phyloP scores from a whole-genome alignment of 1,140 invertebrate species.

The Drosophila suzukii region DNA sequence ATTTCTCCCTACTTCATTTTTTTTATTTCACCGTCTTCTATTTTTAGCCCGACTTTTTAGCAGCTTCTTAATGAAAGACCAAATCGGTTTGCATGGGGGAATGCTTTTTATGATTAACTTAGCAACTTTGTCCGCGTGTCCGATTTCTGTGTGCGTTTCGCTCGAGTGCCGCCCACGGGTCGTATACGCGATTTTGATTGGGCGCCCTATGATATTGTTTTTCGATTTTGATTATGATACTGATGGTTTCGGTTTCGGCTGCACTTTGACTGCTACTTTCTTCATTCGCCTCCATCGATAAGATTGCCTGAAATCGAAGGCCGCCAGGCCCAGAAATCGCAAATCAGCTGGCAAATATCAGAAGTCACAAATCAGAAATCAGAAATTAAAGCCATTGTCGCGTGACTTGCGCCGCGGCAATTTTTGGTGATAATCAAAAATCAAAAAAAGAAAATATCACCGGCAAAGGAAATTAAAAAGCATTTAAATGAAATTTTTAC shows the following conservation, averaged over 20 bases:
- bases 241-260: neutral
- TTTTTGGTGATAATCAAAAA: slow-evolving; percentile 18
- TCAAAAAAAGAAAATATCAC: neutral
- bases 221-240: neutral
- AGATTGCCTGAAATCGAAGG: slow-evolving; percentile 56
- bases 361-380: slow-evolving; percentile 49
- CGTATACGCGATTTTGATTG: slow-evolving; percentile 69
- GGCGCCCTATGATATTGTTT: neutral
- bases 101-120: slow-evolving; percentile 69
- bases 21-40: slow-evolving; percentile 24
- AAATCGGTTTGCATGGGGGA: slow-evolving; percentile 41
- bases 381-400: slow-evolving; percentile 57
- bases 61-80: slow-evolving; percentile 49
- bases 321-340: slow-evolving; percentile 16
- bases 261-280: slow-evolving; percentile 28
- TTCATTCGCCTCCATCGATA: slow-evolving; percentile 32
- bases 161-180: slow-evolving; percentile 44
- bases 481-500: slow-evolving; percentile 12
- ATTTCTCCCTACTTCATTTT: neutral
- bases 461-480: slow-evolving; percentile 23
- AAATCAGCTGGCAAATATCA: slow-evolving; percentile 40
- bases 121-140: slow-evolving; percentile 47
- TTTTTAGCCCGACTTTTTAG: slow-evolving; percentile 64
- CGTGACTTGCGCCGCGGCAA: slow-evolving; percentile 45
- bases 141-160: slow-evolving; percentile 31